phyloP scores from a whole-genome alignment of 2,888 invertebrate species.

The Cryptus armator region DNA sequence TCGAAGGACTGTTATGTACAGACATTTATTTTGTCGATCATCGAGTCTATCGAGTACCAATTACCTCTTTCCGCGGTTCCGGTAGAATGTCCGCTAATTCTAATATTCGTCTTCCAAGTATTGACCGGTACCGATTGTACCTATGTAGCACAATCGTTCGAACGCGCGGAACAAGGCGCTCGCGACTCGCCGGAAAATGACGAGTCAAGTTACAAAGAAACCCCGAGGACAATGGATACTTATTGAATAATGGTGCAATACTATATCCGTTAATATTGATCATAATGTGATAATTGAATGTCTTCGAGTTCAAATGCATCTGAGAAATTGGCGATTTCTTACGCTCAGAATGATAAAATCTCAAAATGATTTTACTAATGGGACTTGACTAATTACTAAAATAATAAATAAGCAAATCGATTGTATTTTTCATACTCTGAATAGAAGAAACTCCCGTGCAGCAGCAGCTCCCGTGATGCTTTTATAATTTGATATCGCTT shows the following conservation, averaged over 20 bases:
- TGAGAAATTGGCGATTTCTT: constrained; percentile 29
- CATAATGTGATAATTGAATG: constrained; percentile 26
- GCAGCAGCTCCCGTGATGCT: no score
- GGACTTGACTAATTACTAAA: no score
- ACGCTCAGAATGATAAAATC: not conserved
- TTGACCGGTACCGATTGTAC: not conserved
- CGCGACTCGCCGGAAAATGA: constrained; percentile 31
- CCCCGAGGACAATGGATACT: constrained; percentile 43
- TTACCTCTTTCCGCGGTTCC: constrained; percentile 50
- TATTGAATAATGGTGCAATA: constrained; percentile 35
- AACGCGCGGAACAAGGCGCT: constrained; percentile 20
- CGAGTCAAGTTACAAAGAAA: constrained; percentile 49
- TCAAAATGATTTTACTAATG: no score
- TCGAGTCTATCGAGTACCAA: constrained; percentile 19
- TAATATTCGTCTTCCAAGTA: constrained; percentile 47
- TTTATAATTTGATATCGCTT: no score
- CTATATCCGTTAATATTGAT: constrained; percentile 24
- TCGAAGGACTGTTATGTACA: constrained; percentile 31
- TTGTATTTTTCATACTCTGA: no score
- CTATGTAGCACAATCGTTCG: constrained; percentile 44
- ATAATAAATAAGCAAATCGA: no score
- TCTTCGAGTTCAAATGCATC: constrained; percentile 14
- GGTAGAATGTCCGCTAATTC: constrained; percentile 55
- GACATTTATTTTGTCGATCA: constrained; percentile 10
- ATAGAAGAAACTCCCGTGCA: no score